Base-by-base conservation (phyloP, 2,888 invertebrate species). In the Tiliacea aurago region DNA sequence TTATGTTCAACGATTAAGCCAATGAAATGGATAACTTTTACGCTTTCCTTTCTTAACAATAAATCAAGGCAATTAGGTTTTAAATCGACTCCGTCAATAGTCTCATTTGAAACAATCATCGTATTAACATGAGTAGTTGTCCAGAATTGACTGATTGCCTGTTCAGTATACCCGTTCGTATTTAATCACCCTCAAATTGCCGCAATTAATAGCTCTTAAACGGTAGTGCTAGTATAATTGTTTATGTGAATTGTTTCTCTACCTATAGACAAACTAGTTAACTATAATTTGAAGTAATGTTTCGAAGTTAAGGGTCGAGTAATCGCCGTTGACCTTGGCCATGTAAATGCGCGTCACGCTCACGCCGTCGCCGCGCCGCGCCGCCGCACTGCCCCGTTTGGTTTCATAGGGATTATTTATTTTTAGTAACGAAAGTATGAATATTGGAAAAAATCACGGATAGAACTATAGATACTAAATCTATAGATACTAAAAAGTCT, bases 121-220 rank as follows among this genome's bases (percentile, higher is more conserved):
- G 79, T 90, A 91, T 91, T 91, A 91, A 92, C 89, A 90, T 89
- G 90, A 90, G 88, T 90, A 89, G 89, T 88, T 90, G 88, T 90
- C 89, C 89, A 87, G 88, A 90, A 91, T 92, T 93, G 93, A 93
- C 89, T 92, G 92, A 93, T 93, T 91, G 89, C 88, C 88, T 87
- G 90, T 88, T 90, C 90, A 91, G 88, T 88, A 90, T 87, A 88
- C 87, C 87, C 90, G 87, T 88, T 90, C 87, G 85, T 90, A 90
- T 91, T 92, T 92, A 90, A 93, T 92, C 90, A 90, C 87, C 87
- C 89, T 89, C 89, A 88, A 92, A 93, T 91, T 90, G 90, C 91
- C 83, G 90, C 90, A 90, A 93, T 93, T 93, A 90, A 89, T 89
- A 76, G 85, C 89, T 85, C 83, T 87, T 88, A 88, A 90, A 85